Evolutionary conservation across 2,888 invertebrate genomes (phyloP), one percentile per base, ranked within the genome.

Genomic region (Drosophila subquinaria): DNA sequence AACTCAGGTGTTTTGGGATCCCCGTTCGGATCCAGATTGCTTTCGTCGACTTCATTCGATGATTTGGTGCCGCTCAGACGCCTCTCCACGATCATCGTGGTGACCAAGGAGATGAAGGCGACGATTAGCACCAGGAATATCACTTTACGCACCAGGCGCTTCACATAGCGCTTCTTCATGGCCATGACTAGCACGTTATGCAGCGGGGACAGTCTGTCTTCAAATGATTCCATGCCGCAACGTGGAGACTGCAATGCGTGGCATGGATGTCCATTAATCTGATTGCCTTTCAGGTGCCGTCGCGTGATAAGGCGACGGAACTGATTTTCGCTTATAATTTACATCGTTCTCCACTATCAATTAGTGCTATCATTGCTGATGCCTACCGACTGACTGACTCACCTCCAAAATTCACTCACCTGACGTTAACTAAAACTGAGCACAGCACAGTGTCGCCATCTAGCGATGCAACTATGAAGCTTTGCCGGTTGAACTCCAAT

Each of bases 161-260:
- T 91, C 4, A 85, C 81, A 52, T 83, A 79, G 45, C 91, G 90
- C 62, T 84, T 90, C 38, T 84, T 89, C 71, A 91, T 73, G 23
- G 86, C 88, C 86, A 85, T 88, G 35, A n/a, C 51, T 23, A n/a
- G 10, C 47, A 76, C 68, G 75, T 64, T 62, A 5, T 53, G 55
- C 55, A 27, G 38, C 62, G 36, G 48, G 11, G 38, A 69, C 45
- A 40, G 50, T 62, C 23, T 8, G 20, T 3, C 38, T 35, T 13
- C 27, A 52, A 82, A 66, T 82, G 82, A 23, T 51, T 45, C 30
- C 60, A 59, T 20, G 11, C 23, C 52, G 36, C 4, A 30, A 45
- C 47, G 52, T 64, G 40, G 68, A 55, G 35, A 51, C 74, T 71
- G 57, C 69, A 56, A 45, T 69, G 76, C 69, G 78, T 79, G 78